phyloP scores from a whole-genome alignment of 2,888 invertebrate genomes.

The Drosophila affinis region DNA sequence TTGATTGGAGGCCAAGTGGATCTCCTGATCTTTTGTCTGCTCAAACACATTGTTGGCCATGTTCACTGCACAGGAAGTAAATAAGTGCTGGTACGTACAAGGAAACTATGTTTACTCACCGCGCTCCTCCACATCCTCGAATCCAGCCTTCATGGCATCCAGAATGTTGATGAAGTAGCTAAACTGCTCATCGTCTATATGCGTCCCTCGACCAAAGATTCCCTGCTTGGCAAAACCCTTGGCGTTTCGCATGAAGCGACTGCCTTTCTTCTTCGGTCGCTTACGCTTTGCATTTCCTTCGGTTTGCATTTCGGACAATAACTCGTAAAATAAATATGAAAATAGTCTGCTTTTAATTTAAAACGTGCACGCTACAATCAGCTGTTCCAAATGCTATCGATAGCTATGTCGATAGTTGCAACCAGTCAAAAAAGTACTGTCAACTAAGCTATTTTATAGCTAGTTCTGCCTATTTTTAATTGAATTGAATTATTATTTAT shows the following conservation, averaged over 20 bases:
- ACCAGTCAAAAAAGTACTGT: too few relatives aligned
- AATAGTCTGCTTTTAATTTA: constrained; percentile 86
- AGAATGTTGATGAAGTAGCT: constrained; percentile 91
- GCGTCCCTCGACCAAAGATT: constrained; percentile 88
- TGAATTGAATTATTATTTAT: too few relatives aligned
- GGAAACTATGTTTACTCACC: constrained; percentile 83
- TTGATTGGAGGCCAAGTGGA: constrained; percentile 91
- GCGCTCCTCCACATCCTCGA: constrained; percentile 89
- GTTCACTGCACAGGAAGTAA: constrained; percentile 65
- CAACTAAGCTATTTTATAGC: too few relatives aligned
- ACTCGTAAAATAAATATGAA: constrained; percentile 86
- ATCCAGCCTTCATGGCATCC: constrained; percentile 88
- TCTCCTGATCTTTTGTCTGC: constrained; percentile 88
- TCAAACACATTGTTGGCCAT: constrained; percentile 91
- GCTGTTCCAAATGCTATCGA: neutral
- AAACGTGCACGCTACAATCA: constrained; percentile 18
- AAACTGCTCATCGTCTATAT: constrained; percentile 89
- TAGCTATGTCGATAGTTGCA: neutral
- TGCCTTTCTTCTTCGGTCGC: constrained; percentile 72
- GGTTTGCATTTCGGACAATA: constrained; percentile 56
- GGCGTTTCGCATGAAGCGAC: constrained; percentile 86
- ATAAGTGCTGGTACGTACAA: neutral
- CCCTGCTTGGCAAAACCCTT: constrained; percentile 91
- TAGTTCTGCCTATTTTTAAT: too few relatives aligned
- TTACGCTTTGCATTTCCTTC: constrained; percentile 54